Conservation (phyloP, 2,113 vertebrate genomes). For the Lepisosteus osseus region DNA sequence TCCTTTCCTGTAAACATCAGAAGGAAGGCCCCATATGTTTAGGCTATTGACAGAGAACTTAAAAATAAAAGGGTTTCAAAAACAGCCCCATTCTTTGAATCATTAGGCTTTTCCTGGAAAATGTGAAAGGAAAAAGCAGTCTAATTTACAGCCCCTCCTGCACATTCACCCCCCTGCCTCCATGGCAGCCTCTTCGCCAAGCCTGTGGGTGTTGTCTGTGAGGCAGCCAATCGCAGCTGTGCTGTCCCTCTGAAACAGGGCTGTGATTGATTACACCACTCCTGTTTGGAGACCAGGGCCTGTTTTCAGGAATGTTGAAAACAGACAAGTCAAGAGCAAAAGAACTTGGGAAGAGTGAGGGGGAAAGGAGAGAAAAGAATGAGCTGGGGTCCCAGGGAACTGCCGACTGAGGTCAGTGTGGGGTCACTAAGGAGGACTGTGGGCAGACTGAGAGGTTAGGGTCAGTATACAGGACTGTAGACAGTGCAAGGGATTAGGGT, state of each 20-base stretch:
- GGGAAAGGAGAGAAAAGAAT: not conserved
- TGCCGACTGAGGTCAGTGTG: not conserved
- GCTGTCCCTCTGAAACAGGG: conserved; percentile 45
- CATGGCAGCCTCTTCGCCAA: conserved; percentile 25
- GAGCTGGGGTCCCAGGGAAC: not conserved
- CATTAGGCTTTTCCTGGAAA: too few relatives aligned
- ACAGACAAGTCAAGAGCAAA: not conserved
- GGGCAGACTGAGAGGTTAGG: too few relatives aligned
- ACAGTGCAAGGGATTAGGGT: too few relatives aligned
- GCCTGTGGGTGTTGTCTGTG: conserved; percentile 58
- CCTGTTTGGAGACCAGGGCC: conserved; percentile 12
- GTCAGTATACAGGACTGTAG: too few relatives aligned
- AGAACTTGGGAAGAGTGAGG: not conserved
- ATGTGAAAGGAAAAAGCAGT: not conserved
- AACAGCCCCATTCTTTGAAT: too few relatives aligned
- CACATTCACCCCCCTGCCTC: conserved; percentile 25
- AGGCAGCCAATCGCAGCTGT: conserved; percentile 51
- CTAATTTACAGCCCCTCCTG: conserved; percentile 31
- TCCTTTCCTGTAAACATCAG: too few relatives aligned
- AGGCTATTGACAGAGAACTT: too few relatives aligned
- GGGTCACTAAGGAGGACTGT: too few relatives aligned
- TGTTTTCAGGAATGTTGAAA: not conserved
- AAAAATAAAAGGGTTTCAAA: too few relatives aligned
- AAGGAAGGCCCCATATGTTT: too few relatives aligned
- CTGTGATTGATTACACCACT: conserved; percentile 39